Evolutionary conservation across 2,888 invertebrate genomes (phyloP), one percentile per base, ranked within the genome.

Genomic region (Trilocha varians): DNA sequence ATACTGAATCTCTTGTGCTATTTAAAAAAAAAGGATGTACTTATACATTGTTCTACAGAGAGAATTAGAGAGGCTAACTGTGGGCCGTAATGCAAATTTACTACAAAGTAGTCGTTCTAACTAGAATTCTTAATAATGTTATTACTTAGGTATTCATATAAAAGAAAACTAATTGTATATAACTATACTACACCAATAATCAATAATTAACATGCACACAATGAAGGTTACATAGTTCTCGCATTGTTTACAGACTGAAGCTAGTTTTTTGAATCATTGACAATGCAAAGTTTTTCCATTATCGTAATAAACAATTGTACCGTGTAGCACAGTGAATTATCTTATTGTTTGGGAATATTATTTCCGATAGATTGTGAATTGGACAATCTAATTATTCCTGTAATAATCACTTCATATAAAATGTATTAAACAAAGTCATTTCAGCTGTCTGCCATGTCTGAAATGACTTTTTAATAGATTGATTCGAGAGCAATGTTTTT

Each of bases 211-310:
- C 11, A 11, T 18, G 9, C 14, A 42, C 15, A 57, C 55, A 59
- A 57, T 59, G 59, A 48, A 42, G 47, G 32, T 43, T 44, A 47
- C 50, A 54, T 54, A 52, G 43, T 50, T 54, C 52, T 60, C 59
- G 47, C 52, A 60, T 48, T 56, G 16, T 34, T 13, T 34, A 40
- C 9, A 15, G n/a, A 36, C 36, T 47, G 51, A 57, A 59, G 60
- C 55, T 47, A 40, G 38, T 25, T 47, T 35, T 39, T n/a, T n/a
- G n/a, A 16, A 39, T 40, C 44, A 34, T 40, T 44, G 52, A 60
- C 59, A 60, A 59, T 60, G 61, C 39, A 39, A 14, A 5, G 9
- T 36, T 39, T 60, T 59, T 60, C 50, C 53, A 34, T 45, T 13
- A n/a, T 15, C 44, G 13, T 38, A 36, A 37, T 45, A 46, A 47